Evolutionary conservation across 2,888 invertebrate genomes (phyloP), one percentile per base, ranked within the genome.

Genomic region (Drosophila mayaguana): DNA sequence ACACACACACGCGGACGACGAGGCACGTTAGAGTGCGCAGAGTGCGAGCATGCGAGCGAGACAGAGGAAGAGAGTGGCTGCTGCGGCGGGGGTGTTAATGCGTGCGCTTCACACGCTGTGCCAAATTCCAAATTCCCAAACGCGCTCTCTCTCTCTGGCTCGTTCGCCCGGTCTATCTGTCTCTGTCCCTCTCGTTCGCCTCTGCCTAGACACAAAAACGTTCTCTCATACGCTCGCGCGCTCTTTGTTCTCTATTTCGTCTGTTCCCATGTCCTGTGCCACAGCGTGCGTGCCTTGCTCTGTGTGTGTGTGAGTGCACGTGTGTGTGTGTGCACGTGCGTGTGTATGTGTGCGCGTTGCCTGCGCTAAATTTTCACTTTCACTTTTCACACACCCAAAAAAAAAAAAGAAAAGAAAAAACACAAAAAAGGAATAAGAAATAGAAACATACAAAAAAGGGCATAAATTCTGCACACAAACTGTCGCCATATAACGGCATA

Each of bases 301-400:
- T 18, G 12, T n/a, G 16, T 38, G 38, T 38, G 38, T 16, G 38
- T 2, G 2, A 9, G 25, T 42, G 45, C 14, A 11, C 32, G 45
- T 50, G 46, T 20, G 54, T 57, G 38, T 54, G 12, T 62, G 64
- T 53, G 34, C 34, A 55, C 42, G 20, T 59, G 20, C 28, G 28
- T 63, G 45, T 61, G 63, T 67, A 61, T 69, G 75, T 42, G 62
- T 46, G 60, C 40, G 57, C 38, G 45, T 48, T 67, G 67, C 54
- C 66, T 73, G 83, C 77, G 86, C 89, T 89, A 83, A 90, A 90
- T 91, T 91, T 91, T 91, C 91, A 91, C 91, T 91, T 91, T 91
- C 91, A 90, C 88, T 91, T 91, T 91, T 87, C 83, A 86, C 91
- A 91, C 91, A 91, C 91, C 90, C 90, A 90, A 90, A 90, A 88